Percentiles rank a stretch among this genome's conserved stretches.
Conservation (phyloP, 2,888 invertebrate genomes). For the Nycteola revayana region DNA sequence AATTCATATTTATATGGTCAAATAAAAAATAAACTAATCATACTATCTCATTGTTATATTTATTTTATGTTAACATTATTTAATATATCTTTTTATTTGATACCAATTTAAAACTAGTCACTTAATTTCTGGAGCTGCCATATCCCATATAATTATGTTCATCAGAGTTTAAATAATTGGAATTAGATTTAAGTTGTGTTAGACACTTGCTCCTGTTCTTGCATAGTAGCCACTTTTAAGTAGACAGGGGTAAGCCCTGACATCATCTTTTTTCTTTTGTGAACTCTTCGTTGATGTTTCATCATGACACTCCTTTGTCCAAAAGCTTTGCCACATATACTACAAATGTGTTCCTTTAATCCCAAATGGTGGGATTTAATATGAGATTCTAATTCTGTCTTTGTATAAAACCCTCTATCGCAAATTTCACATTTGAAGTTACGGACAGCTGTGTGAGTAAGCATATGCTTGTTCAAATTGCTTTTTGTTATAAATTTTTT, state of each 20-base stretch:
- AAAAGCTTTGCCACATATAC: conserved; percentile 65
- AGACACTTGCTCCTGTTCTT: conserved; percentile 38
- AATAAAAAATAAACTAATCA: no score
- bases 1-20: no score
- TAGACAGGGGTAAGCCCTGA: conserved; percentile 65
- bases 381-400: conserved; percentile 57
- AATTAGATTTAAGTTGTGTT: no score
- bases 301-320: conserved; percentile 71
- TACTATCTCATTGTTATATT: no score
- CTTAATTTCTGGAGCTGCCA: no score
- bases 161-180: no score
- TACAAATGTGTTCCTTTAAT: conserved; percentile 64
- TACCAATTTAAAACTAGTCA: no score
- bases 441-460: conserved; percentile 53
- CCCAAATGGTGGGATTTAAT: conserved; percentile 68
- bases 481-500: conserved; percentile 64
- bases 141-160: no score
- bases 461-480: conserved; percentile 64
- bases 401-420: conserved; percentile 59
- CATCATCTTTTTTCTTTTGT: conserved; percentile 62
- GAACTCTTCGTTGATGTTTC: conserved; percentile 69
- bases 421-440: conserved; percentile 65
- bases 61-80: no score
- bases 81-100: no score
- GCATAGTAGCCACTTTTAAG: conserved; percentile 52